These are phyloP conservation scores for Takifugu rubripes DNA, from an alignment of 2,797 vertebrate species.

Conservation along the genomic window DNA sequence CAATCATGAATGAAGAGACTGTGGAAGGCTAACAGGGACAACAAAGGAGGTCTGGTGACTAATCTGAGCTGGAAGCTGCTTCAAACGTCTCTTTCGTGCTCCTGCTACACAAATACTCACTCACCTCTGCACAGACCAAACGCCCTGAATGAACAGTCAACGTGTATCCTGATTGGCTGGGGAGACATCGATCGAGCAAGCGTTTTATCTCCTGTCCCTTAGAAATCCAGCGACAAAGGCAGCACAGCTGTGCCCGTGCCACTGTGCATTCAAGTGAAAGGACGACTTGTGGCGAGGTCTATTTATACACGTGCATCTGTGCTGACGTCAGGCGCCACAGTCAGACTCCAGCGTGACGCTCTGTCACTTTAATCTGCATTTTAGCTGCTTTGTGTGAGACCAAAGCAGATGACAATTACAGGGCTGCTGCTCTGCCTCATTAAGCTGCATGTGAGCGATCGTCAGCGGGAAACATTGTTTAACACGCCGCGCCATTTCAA, in stretches of 20 bases:
- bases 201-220: too few relatives aligned
- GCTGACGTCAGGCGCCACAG: constrained; percentile 34
- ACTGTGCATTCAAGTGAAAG: constrained; percentile 45
- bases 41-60: constrained; percentile 17
- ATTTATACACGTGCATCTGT: constrained; percentile 59
- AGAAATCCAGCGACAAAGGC: constrained; percentile 1
- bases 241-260: not conserved
- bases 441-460: constrained; percentile 33
- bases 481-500: constrained; percentile 30
- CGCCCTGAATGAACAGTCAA: not conserved
- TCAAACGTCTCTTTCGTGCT: constrained; percentile 19
- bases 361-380: constrained; percentile 33
- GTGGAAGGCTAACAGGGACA: constrained; percentile 4
- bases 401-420: constrained; percentile 44
- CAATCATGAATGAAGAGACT: not conserved
- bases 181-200: too few relatives aligned
- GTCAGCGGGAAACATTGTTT: constrained; percentile 32
- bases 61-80: constrained; percentile 20
- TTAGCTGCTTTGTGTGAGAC: constrained; percentile 29
- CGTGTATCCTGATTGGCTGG: too few relatives aligned
- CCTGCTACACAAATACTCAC: constrained; percentile 1
- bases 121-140: constrained; percentile 3
- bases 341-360: constrained; percentile 12
- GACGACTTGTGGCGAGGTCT: constrained; percentile 35
- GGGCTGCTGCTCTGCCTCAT: constrained; percentile 53